phyloP scores from a whole-genome alignment of 2,113 vertebrate species.

The Rhinoderma darwinii region DNA sequence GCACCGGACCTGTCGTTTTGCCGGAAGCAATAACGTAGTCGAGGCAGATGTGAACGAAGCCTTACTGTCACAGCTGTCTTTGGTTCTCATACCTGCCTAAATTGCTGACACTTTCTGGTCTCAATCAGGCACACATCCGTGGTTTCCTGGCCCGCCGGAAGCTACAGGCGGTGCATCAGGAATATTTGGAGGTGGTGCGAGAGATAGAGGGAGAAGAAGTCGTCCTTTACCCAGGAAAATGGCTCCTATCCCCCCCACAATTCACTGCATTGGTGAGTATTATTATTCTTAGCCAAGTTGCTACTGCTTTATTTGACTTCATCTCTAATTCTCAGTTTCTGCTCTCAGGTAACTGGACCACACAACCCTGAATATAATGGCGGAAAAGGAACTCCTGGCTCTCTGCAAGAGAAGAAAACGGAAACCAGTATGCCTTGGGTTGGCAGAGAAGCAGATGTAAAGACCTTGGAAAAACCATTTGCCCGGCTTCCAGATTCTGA shows the following conservation, averaged over 20 bases:
- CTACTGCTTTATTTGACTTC: background rate
- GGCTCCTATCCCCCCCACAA: constrained; percentile 70
- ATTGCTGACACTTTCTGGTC: background rate
- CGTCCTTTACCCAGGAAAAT: constrained; percentile 75
- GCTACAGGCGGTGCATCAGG: constrained; percentile 69
- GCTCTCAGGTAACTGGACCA: background rate
- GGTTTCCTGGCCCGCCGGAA: constrained; percentile 78
- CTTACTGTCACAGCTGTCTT: background rate
- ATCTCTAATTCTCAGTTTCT: background rate
- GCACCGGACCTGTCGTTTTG: no score
- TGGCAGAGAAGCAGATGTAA: background rate
- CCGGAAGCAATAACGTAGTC: no score
- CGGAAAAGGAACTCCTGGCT: background rate
- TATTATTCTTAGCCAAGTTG: constrained; percentile 40
- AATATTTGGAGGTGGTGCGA: constrained; percentile 81
- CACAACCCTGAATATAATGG: background rate
- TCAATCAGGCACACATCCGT: constrained; percentile 75
- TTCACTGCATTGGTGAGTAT: constrained; percentile 74
- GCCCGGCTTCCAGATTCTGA: background rate
- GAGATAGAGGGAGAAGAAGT: constrained; percentile 80
- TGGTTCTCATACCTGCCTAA: no score
- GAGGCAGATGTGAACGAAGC: no score
- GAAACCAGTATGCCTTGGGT: background rate
- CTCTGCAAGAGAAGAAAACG: background rate
- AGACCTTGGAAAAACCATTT: background rate